These are phyloP conservation scores for Zaprionus bogoriensis DNA, from an alignment of 2,888 invertebrate genomes.

Conservation along the genomic window DNA sequence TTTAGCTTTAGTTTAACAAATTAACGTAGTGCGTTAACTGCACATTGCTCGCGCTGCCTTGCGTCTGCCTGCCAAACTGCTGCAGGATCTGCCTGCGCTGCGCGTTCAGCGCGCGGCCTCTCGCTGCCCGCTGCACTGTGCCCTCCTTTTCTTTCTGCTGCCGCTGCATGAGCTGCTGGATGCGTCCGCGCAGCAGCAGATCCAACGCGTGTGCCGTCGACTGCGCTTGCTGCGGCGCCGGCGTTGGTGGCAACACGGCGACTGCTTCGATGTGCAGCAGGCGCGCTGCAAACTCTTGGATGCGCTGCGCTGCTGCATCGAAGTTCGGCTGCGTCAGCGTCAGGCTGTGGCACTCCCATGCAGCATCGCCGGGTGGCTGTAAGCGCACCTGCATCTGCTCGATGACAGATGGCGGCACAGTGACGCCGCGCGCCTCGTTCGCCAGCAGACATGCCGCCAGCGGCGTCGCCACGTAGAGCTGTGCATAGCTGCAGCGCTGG, in stretches of 20 bases:
- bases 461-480: constrained; percentile 64
- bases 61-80: constrained; percentile 30
- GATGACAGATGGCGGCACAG: constrained; percentile 63
- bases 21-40: constrained; percentile 51
- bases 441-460: constrained; percentile 44
- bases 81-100: constrained; percentile 70
- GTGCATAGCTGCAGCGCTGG: constrained; percentile 60
- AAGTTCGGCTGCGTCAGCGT: constrained; percentile 13
- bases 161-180: constrained; percentile 41
- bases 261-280: constrained; percentile 5
- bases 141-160: neutral
- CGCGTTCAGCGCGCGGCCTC: constrained; percentile 61
- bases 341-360: constrained; percentile 66
- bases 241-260: neutral
- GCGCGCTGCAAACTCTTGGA: constrained; percentile 27
- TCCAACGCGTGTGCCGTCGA: constrained; percentile 66
- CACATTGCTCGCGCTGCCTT: constrained; percentile 1
- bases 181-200: constrained; percentile 66
- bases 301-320: neutral
- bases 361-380: constrained; percentile 51
- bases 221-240: constrained; percentile 24
- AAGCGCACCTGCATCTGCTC: constrained; percentile 68
- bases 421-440: constrained; percentile 58
- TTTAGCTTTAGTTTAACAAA: constrained; percentile 56
- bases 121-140: constrained; percentile 21